Evolutionary conservation across 35 echinoderm and acorn worm species (phyloP).

Genomic region (Apostichopus japonicus): DNA sequence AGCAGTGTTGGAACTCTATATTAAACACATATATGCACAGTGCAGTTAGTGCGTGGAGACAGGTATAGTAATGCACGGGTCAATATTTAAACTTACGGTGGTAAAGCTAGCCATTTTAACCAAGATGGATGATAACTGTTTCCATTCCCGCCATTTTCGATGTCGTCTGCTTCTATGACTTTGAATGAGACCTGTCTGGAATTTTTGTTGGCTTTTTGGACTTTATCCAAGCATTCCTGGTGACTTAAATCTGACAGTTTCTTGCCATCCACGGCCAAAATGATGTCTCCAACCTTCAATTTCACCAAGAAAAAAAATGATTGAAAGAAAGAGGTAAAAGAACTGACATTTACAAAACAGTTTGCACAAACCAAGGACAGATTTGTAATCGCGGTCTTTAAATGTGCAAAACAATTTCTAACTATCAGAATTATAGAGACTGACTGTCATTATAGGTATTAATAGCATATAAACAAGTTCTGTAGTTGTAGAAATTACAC

Average conservation of each 20-base stretch:
- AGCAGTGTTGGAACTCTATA: no score
- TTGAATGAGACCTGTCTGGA: slow-evolving; percentile 4
- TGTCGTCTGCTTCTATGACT: slow-evolving; percentile 38
- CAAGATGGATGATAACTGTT: slow-evolving; percentile 21
- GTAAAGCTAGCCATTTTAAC: slow-evolving; percentile 29
- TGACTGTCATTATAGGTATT: no score
- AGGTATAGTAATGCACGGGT: no score
- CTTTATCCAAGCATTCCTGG: not conserved
- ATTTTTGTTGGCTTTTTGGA: slow-evolving; percentile 16
- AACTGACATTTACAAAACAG: no score
- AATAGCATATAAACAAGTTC: no score
- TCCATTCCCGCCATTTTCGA: not conserved
- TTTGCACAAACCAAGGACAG: no score
- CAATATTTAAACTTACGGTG: not conserved
- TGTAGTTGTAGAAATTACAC: no score
- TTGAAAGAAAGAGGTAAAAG: not conserved
- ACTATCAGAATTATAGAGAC: no score
- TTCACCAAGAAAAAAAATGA: not conserved
- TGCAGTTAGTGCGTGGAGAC: no score
- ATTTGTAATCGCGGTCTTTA: no score
- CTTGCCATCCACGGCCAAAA: slow-evolving; percentile 8
- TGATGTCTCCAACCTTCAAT: not conserved
- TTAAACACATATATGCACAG: no score
- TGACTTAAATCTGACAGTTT: not conserved
- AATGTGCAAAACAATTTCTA: no score